A percentile compares a stretch with the other conserved stretches of the same genome.
Evolutionary conservation across 2,113 vertebrate genomes (phyloP).

Genomic region (Callorhinus ursinus): DNA sequence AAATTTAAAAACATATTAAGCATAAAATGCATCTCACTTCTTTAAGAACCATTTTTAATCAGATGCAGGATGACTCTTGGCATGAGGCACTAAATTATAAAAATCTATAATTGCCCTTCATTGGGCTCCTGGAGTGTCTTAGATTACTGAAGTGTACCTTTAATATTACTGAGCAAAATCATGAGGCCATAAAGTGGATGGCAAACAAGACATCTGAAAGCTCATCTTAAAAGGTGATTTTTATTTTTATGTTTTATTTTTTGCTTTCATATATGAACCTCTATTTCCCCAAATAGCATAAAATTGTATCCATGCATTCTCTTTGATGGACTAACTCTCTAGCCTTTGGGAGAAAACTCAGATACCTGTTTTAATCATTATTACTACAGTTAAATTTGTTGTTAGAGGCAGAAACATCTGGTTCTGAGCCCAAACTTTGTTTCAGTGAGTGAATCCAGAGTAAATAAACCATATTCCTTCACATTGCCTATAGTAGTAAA

Average conservation of each 20-base stretch:
- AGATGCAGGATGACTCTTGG: neutral
- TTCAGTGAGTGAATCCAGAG: neutral
- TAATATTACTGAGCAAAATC: constrained; percentile 42
- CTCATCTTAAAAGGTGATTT: neutral
- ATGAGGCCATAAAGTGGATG: neutral
- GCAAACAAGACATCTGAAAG: neutral
- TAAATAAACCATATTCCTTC: neutral
- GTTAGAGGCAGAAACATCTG: neutral
- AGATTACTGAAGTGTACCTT: neutral
- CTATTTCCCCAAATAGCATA: neutral
- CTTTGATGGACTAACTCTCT: neutral
- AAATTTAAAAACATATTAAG: neutral
- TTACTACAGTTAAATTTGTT: neutral
- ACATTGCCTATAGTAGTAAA: neutral
- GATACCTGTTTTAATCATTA: neutral
- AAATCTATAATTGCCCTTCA: neutral
- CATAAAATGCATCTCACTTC: neutral
- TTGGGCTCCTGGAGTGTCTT: neutral
- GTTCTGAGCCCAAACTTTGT: neutral
- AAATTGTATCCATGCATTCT: neutral
- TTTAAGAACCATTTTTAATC: constrained; percentile 11
- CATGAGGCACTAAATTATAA: neutral
- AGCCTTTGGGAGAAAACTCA: neutral
- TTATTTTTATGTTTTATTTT: neutral
- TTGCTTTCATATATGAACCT: neutral